phyloP scores from a whole-genome alignment of 2,797 vertebrate species.

The Kryptopterus vitreolus region DNA sequence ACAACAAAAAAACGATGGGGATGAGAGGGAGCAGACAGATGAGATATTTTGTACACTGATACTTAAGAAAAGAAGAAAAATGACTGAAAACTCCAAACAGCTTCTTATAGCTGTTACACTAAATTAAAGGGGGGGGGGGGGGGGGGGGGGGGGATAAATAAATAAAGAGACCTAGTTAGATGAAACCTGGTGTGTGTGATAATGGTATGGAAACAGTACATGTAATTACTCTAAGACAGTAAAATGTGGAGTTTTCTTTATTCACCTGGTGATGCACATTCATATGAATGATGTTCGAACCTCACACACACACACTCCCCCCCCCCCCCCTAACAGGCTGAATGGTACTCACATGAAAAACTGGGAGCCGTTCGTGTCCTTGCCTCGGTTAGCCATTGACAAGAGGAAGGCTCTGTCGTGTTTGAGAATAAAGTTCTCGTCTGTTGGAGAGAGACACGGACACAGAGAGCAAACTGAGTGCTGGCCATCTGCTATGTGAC shows the following conservation, averaged over 20 bases:
- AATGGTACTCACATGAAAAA: constrained; percentile 96
- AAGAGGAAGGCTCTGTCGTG: constrained; percentile 98
- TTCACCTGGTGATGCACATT: constrained; percentile 44
- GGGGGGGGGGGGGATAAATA: too few species aligned
- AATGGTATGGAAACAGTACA: not conserved
- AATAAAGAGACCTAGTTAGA: not conserved
- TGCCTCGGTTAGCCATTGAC: constrained; percentile 99
- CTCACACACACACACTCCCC: constrained; percentile 54
- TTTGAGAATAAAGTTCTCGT: constrained; percentile 99
- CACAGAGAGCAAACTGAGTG: constrained; percentile 42
- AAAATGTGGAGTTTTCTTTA: constrained; percentile 9
- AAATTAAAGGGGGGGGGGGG: not conserved
- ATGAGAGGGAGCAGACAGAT: constrained; percentile 38
- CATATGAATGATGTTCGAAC: constrained; percentile 40
- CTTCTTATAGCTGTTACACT: not conserved
- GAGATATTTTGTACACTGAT: constrained; percentile 14
- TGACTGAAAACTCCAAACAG: not conserved
- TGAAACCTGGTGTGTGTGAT: not conserved
- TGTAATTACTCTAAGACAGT: not conserved
- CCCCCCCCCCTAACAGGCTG: constrained; percentile 19
- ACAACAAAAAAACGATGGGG: too few species aligned
- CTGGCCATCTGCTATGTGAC: constrained; percentile 34
- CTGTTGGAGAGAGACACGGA: constrained; percentile 72
- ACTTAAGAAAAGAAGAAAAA: not conserved
- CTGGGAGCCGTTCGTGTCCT: constrained; percentile 98